Conservation (phyloP, 2,888 invertebrate genomes). For the Camponotus fellah region DNA sequence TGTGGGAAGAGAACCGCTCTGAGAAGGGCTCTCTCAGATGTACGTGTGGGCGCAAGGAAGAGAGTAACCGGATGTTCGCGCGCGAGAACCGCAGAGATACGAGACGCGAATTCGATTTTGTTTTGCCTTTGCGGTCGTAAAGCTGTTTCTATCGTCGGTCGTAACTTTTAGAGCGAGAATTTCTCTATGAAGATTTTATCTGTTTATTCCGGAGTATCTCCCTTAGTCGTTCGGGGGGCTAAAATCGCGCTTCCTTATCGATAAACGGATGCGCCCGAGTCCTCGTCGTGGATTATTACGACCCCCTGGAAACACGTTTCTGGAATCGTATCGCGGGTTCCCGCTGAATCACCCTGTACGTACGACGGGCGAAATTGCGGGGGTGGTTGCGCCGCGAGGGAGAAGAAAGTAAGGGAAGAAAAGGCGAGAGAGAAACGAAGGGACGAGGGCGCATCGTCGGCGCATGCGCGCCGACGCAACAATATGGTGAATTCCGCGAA, state of each 20-base stretch:
- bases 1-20: no score
- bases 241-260: constrained; percentile 6
- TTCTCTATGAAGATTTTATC: background rate
- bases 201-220: background rate
- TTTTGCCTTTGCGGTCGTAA: background rate
- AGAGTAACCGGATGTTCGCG: constrained; percentile 7
- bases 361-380: constrained; percentile 24
- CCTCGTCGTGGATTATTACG: constrained; percentile 14
- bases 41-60: background rate
- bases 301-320: background rate
- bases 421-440: constrained; percentile 44
- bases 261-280: constrained; percentile 11
- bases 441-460: constrained; percentile 64
- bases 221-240: background rate
- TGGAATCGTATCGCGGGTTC: constrained; percentile 27
- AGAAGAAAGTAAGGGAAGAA: constrained; percentile 27
- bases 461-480: constrained; percentile 79
- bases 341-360: constrained; percentile 44
- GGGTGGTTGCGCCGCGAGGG: constrained; percentile 19
- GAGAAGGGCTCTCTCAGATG: background rate
- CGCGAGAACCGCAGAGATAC: background rate
- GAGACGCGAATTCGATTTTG: background rate
- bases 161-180: background rate
- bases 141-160: background rate
- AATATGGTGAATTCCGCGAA: constrained; percentile 83